phyloP scores from a whole-genome alignment of 2,888 invertebrate genomes.

The Folsomia candida region DNA sequence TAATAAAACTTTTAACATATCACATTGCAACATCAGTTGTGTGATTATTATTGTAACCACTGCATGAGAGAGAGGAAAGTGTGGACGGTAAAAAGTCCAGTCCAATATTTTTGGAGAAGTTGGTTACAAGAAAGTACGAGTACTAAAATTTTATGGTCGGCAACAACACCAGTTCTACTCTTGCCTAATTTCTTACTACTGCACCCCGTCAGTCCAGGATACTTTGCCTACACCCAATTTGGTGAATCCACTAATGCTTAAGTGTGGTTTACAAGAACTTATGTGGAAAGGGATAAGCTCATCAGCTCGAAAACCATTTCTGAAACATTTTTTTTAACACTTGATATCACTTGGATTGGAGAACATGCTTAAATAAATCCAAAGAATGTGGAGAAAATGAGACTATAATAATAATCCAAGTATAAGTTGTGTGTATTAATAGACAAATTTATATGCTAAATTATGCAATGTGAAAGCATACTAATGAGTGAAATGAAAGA shows the following conservation, averaged over 20 bases:
- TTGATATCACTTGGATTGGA: too few relatives aligned
- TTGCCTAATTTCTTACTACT: conserved; percentile 6
- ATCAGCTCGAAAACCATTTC: not conserved
- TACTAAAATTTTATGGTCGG: conserved; percentile 13
- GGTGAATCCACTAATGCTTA: not conserved
- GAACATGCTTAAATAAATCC: too few relatives aligned
- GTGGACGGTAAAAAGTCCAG: too few relatives aligned
- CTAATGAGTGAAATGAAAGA: conserved; percentile 16
- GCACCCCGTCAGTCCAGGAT: not conserved
- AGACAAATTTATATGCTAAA: too few relatives aligned
- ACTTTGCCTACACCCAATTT: not conserved
- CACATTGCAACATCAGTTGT: too few relatives aligned
- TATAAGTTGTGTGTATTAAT: too few relatives aligned
- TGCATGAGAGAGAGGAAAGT: too few relatives aligned
- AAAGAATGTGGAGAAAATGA: too few relatives aligned
- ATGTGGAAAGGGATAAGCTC: not conserved
- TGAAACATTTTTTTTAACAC: too few relatives aligned
- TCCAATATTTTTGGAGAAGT: not conserved
- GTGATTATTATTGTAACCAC: too few relatives aligned
- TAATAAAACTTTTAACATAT: not conserved
- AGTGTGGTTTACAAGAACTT: not conserved
- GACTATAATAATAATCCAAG: too few relatives aligned
- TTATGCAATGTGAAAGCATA: too few relatives aligned
- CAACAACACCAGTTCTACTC: not conserved
- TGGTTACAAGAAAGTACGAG: not conserved